These are phyloP conservation scores for Panthera leo DNA, from an alignment of 2,113 vertebrate species.

Conservation along the genomic window DNA sequence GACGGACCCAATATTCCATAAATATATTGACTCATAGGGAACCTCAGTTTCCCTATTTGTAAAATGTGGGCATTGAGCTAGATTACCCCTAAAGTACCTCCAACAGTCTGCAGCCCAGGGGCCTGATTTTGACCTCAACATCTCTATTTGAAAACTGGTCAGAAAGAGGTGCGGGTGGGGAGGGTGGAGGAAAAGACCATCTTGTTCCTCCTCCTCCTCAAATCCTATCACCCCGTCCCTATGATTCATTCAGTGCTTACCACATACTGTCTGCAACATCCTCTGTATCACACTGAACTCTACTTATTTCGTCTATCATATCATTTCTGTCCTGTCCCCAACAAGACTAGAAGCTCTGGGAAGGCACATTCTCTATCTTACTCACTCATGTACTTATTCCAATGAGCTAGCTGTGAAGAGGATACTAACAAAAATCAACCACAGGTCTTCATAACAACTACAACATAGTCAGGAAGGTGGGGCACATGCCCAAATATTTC, in stretches of 20 bases:
- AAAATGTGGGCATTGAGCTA: background rate
- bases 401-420: background rate
- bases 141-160: background rate
- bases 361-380: background rate
- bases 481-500: background rate
- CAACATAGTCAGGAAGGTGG: background rate
- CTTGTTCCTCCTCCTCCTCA: background rate
- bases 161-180: background rate
- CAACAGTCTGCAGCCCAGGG: background rate
- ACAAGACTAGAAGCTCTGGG: background rate
- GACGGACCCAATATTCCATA: background rate
- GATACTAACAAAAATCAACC: background rate
- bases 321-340: background rate
- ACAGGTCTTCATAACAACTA: background rate
- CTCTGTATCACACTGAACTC: background rate
- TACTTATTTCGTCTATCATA: background rate
- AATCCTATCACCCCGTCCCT: background rate
- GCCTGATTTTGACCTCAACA: background rate
- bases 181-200: background rate
- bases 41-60: background rate
- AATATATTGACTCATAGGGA: background rate
- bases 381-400: background rate
- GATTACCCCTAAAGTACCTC: background rate
- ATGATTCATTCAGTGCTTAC: background rate
- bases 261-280: background rate